Evolutionary conservation across 1,140 invertebrate species (phyloP).

Genomic region (Elymnias hypermnestra): DNA sequence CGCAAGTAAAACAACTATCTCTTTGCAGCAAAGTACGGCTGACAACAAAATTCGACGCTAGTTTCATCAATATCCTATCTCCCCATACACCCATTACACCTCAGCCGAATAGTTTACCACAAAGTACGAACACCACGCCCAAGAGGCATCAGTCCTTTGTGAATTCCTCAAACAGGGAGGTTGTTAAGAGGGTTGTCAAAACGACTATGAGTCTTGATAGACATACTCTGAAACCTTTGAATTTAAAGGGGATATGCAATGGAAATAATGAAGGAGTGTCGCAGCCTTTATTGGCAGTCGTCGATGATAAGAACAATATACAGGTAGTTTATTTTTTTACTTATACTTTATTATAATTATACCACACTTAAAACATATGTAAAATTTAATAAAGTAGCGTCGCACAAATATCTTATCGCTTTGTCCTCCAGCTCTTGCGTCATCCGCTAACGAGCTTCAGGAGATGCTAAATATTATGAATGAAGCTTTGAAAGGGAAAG

Average conservation of each 20-base stretch:
- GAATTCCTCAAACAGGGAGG: slow-evolving; percentile 23
- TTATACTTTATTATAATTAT: too few relatives aligned
- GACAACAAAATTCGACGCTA: slow-evolving; percentile 61
- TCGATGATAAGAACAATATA: slow-evolving; percentile 65
- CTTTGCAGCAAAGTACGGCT: slow-evolving; percentile 52
- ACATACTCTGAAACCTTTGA: slow-evolving; percentile 50
- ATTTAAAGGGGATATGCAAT: slow-evolving; percentile 58
- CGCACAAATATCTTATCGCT: too few relatives aligned
- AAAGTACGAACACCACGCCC: slow-evolving; percentile 34
- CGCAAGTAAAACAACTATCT: too few relatives aligned
- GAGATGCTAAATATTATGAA: too few relatives aligned
- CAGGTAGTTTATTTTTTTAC: slow-evolving; percentile 32
- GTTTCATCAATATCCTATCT: slow-evolving; percentile 38
- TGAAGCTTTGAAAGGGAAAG: too few relatives aligned
- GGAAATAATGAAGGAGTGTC: slow-evolving; percentile 33
- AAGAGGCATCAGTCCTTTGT: slow-evolving; percentile 49
- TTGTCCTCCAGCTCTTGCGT: too few relatives aligned
- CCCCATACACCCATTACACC: slow-evolving; percentile 31
- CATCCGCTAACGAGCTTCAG: too few relatives aligned
- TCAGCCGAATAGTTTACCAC: slow-evolving; percentile 19
- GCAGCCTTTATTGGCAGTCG: slow-evolving; percentile 51
- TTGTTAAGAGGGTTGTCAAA: slow-evolving; percentile 28
- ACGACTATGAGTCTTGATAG: slow-evolving; percentile 57
- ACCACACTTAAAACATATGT: too few relatives aligned
- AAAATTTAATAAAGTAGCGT: too few relatives aligned